Conservation (phyloP, 2,888 invertebrate species). For the Microplitis deprimator region DNA sequence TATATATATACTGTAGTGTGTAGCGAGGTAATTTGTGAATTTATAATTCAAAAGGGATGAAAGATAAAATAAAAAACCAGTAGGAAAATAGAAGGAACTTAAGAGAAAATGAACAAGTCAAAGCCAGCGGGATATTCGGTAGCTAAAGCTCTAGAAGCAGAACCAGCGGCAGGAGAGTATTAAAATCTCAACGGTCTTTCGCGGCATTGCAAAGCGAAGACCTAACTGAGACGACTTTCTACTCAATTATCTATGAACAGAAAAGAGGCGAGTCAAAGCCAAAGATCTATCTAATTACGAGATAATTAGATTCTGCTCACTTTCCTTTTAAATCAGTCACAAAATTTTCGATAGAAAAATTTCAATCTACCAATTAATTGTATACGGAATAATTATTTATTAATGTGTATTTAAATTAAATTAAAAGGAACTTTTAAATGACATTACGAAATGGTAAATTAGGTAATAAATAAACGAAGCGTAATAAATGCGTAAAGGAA, state of each 20-base stretch:
- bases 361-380: no score
- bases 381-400: no score
- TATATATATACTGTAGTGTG: no score
- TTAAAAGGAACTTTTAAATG: not conserved
- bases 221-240: constrained; percentile 44
- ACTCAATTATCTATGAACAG: constrained; percentile 44
- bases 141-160: not conserved
- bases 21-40: not conserved
- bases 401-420: no score
- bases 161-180: not conserved
- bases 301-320: constrained; percentile 48
- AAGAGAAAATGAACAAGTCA: constrained; percentile 9
- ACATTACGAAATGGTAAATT: not conserved
- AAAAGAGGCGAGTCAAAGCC: constrained; percentile 40
- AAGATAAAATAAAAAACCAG: not conserved
- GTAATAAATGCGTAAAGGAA: constrained; percentile 35
- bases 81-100: not conserved
- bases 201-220: not conserved
- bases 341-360: not conserved
- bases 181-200: constrained; percentile 21
- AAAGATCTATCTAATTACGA: constrained; percentile 53
- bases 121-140: not conserved
- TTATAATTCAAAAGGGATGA: not conserved
- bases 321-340: not conserved
- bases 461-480: constrained; percentile 9